phyloP scores from a whole-genome alignment of 2,797 vertebrate species.

The Champsocephalus esox region DNA sequence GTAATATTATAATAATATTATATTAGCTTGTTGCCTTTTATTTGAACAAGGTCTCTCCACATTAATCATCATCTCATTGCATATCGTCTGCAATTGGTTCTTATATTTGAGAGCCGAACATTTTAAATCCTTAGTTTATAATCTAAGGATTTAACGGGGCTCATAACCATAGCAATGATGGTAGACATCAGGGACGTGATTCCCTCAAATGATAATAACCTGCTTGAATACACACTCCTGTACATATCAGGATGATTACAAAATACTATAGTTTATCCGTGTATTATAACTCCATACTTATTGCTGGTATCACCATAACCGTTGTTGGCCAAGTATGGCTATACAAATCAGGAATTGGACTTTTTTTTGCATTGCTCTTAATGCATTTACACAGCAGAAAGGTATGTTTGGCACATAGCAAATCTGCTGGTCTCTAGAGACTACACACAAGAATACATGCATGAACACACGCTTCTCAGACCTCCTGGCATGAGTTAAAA shows the following conservation, averaged over 20 bases:
- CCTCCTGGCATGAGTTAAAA: constrained; percentile 47
- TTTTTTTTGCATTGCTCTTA: too few relatives aligned
- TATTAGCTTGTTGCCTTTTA: neutral
- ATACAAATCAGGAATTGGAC: too few relatives aligned
- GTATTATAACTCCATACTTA: constrained; percentile 8
- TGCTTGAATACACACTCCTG: neutral
- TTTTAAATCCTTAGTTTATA: too few relatives aligned
- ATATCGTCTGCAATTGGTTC: neutral
- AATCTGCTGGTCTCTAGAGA: constrained; percentile 31
- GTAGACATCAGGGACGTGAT: neutral
- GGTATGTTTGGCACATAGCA: constrained; percentile 28
- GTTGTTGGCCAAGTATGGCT: too few relatives aligned
- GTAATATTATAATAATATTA: neutral
- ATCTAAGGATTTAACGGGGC: neutral
- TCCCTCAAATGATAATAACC: neutral
- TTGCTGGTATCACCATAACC: neutral
- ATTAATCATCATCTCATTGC: neutral
- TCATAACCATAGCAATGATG: neutral
- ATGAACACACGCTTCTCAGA: constrained; percentile 34
- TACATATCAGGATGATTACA: neutral
- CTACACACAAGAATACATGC: constrained; percentile 30
- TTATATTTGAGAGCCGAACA: too few relatives aligned
- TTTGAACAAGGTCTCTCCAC: neutral
- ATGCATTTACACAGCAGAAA: too few relatives aligned
- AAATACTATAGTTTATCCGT: neutral